These are phyloP conservation scores for Epizoanthus rinbou DNA, from an alignment of 92 coral and sea anemone genomes.

Conservation along the genomic window DNA sequence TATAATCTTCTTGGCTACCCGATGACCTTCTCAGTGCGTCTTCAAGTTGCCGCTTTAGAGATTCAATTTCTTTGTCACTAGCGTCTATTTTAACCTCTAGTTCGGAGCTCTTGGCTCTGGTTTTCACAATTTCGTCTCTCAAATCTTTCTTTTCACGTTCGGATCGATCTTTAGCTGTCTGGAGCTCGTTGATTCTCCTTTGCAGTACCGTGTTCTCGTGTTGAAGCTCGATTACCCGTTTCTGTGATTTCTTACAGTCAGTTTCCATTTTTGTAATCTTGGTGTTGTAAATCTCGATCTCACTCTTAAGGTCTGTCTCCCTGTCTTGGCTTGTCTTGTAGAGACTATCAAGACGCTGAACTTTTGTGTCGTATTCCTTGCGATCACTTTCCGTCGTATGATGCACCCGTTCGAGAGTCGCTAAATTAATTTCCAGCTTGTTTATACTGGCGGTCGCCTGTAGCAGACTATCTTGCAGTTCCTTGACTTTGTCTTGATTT, in stretches of 20 bases:
- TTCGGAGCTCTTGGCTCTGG: conserved; percentile 71
- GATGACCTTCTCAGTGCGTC: conserved; percentile 75
- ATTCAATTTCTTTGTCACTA: conserved; percentile 74
- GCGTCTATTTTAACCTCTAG: conserved; percentile 83
- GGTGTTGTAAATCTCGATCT: conserved; percentile 74
- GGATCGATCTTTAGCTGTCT: conserved; percentile 65
- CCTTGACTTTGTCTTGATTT: conserved; percentile 82
- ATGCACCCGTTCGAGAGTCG: conserved; percentile 68
- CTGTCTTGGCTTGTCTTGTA: conserved; percentile 84
- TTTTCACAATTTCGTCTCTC: conserved; percentile 66
- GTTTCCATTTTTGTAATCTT: conserved; percentile 68
- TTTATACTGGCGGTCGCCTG: conserved; percentile 71
- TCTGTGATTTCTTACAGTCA: conserved; percentile 81
- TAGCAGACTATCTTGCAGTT: conserved; percentile 83
- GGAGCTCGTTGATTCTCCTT: conserved; percentile 71
- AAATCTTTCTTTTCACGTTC: conserved; percentile 75
- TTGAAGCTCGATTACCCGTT: conserved; percentile 79
- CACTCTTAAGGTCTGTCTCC: conserved; percentile 83
- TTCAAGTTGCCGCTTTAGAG: conserved; percentile 76
- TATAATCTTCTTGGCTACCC: conserved; percentile 75
- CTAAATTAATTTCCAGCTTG: conserved; percentile 69
- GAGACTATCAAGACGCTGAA: conserved; percentile 75
- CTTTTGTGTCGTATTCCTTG: conserved; percentile 68
- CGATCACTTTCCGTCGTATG: conserved; percentile 76
- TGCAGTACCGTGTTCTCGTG: conserved; percentile 69